These are phyloP conservation scores for Gryon sp. DNA, from an alignment of 1,140 invertebrate genomes.

Conservation along the genomic window DNA sequence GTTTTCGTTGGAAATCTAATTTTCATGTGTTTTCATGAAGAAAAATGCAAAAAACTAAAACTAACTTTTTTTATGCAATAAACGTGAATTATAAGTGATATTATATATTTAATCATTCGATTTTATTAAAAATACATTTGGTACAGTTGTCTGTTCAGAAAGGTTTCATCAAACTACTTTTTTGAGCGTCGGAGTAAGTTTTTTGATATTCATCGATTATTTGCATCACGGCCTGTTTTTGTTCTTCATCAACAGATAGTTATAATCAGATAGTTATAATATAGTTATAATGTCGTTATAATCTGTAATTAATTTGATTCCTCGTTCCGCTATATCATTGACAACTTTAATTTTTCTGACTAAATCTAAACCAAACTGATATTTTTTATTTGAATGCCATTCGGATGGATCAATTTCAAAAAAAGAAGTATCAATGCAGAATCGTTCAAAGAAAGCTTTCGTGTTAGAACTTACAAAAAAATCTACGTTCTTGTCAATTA, in stretches of 20 bases:
- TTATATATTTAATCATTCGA: no score
- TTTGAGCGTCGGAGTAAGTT: not conserved
- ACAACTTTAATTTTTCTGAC: constrained; percentile 1
- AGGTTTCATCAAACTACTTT: not conserved
- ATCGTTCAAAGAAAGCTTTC: constrained; percentile 31
- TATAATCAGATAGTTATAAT: no score
- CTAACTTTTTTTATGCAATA: no score
- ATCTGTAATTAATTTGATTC: constrained; percentile 10
- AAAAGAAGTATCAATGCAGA: constrained; percentile 23
- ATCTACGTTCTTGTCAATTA: not conserved
- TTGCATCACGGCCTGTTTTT: constrained; percentile 17
- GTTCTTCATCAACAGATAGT: constrained; percentile 5
- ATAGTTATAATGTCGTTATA: constrained; percentile 14
- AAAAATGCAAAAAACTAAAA: no score
- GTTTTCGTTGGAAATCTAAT: no score
- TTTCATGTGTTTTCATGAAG: no score
- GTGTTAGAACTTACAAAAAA: constrained; percentile 2
- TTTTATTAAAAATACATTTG: no score
- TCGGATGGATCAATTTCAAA: constrained; percentile 13
- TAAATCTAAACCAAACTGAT: not conserved
- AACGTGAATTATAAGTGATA: no score
- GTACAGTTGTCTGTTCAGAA: no score
- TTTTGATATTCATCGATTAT: constrained; percentile 10
- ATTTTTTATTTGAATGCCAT: constrained; percentile 17
- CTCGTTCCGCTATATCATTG: constrained; percentile 9